Percentiles rank a stretch among this genome's conserved stretches.
Conservation (phyloP, 2,113 vertebrate species). For the Noturus placidus region DNA sequence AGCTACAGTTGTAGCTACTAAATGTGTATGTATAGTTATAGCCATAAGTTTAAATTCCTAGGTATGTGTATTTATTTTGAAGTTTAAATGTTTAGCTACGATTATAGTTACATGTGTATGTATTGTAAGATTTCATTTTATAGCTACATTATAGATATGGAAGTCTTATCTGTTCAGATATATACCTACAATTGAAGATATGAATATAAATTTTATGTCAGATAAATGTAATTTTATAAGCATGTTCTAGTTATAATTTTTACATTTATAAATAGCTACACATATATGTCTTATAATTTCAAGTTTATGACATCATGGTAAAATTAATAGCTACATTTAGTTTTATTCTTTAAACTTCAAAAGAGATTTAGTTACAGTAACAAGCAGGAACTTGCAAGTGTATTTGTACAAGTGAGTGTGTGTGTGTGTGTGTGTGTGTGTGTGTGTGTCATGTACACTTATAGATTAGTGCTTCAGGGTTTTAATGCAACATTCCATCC, state of each 20-base stretch:
- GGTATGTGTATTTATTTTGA: neutral
- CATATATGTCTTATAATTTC: neutral
- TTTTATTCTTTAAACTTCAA: neutral
- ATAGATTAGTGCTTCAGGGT: slow-evolving; percentile 40
- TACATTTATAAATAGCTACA: neutral
- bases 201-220: neutral
- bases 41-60: neutral
- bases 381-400: neutral
- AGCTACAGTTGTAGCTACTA: neutral
- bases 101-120: neutral
- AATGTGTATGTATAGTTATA: neutral
- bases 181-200: neutral
- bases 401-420: neutral
- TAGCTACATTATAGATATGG: neutral
- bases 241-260: neutral
- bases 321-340: neutral
- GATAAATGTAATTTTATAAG: neutral
- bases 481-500: slow-evolving; percentile 67
- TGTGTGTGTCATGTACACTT: slow-evolving; percentile 1
- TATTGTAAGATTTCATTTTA: neutral
- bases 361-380: slow-evolving; percentile 5
- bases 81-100: neutral
- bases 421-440: neutral
- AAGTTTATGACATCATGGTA: neutral
- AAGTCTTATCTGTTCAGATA: neutral